Evolutionary conservation across 2,113 vertebrate genomes (phyloP).

Genomic region (Cisticola juncidis): DNA sequence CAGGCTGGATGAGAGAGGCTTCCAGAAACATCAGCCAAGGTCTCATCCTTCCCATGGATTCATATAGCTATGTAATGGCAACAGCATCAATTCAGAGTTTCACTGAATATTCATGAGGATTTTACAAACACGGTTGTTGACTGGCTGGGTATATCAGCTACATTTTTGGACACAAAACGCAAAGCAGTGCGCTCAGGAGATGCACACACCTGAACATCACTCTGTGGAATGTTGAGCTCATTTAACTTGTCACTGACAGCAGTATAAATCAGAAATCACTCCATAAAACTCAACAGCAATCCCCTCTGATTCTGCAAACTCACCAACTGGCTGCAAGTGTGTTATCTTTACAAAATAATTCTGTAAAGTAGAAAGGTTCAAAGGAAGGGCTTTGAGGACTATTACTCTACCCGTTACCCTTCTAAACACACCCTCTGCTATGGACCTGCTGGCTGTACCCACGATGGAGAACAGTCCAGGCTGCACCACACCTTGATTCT

Average conservation of each 20-base stretch:
- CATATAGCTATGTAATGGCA: background rate
- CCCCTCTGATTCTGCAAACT: background rate
- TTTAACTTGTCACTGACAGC: background rate
- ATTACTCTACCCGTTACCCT: background rate
- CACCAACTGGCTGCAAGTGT: background rate
- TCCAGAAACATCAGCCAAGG: background rate
- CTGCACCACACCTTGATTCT: background rate
- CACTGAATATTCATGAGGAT: background rate
- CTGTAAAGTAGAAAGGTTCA: background rate
- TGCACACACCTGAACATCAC: background rate
- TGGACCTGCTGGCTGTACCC: background rate
- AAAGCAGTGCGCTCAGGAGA: background rate
- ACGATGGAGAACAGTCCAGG: background rate
- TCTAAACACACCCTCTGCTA: background rate
- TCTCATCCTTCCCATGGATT: background rate
- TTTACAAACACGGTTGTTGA: background rate
- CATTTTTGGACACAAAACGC: background rate
- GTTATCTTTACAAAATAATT: background rate
- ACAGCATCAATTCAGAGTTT: background rate
- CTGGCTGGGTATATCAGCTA: background rate
- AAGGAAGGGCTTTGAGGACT: background rate
- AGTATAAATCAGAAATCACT: conserved; percentile 17
- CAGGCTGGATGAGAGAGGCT: background rate
- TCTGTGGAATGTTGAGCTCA: conserved; percentile 18
- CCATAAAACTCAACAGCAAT: background rate